Conservation (phyloP, 2,797 vertebrate genomes). For the Notolabrus celidotus region DNA sequence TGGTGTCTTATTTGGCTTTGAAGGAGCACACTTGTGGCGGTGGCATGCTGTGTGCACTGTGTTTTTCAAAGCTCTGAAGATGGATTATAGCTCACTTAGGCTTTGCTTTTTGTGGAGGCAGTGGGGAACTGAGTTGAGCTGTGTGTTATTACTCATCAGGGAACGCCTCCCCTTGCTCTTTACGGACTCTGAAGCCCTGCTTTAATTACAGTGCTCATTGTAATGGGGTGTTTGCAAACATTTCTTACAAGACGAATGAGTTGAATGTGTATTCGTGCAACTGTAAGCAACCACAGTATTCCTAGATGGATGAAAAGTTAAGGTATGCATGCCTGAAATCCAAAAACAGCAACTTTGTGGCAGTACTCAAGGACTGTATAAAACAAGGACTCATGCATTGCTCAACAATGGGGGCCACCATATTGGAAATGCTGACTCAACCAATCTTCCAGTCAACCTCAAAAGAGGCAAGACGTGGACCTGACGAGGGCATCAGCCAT, state of each 20-base stretch:
- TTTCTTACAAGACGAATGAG: not conserved
- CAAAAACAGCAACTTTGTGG: no score
- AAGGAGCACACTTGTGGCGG: slow-evolving; percentile 20
- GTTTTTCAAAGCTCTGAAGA: slow-evolving; percentile 26
- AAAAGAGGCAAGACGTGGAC: no score
- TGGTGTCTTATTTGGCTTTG: slow-evolving; percentile 19
- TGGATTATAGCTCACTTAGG: slow-evolving; percentile 35
- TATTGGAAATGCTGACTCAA: no score
- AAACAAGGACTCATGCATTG: no score
- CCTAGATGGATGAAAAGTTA: not conserved
- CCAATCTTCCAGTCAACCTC: no score
- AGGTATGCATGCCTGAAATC: no score
- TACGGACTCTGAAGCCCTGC: slow-evolving; percentile 15
- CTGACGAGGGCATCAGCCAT: no score
- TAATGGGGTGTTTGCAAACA: slow-evolving; percentile 33
- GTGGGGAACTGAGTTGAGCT: slow-evolving; percentile 9
- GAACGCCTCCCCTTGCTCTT: slow-evolving; percentile 1
- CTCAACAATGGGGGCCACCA: no score
- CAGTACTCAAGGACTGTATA: no score
- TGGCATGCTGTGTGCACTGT: not conserved
- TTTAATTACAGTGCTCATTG: slow-evolving; percentile 38
- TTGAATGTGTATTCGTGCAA: not conserved
- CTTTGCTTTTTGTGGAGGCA: slow-evolving; percentile 22
- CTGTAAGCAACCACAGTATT: not conserved
- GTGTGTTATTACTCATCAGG: no score